These are phyloP conservation scores for Mus minutoides DNA, from an alignment of 2,797 vertebrate genomes.

Conservation along the genomic window DNA sequence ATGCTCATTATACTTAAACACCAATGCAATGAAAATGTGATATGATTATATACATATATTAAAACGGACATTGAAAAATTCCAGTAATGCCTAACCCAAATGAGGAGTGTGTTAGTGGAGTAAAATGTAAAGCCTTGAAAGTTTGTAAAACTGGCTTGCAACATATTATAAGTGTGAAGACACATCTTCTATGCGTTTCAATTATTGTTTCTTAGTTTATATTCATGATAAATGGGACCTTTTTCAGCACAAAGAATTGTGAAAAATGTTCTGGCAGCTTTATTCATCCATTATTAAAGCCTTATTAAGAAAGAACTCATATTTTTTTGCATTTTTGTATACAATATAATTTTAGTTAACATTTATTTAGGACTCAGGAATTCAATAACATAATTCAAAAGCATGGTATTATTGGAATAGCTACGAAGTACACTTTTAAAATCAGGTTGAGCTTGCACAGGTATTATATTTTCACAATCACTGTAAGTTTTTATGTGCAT, in stretches of 20 bases:
- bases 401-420: too few relatives aligned
- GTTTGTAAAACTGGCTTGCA: background rate
- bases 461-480: background rate
- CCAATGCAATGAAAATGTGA: background rate
- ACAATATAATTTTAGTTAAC: background rate
- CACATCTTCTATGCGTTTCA: background rate
- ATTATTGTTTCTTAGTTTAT: background rate
- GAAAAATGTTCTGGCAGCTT: background rate
- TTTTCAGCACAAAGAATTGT: background rate
- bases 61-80: background rate
- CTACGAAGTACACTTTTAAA: background rate
- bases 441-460: background rate
- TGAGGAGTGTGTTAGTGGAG: background rate
- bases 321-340: background rate
- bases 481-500: too few relatives aligned
- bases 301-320: background rate
- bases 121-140: background rate
- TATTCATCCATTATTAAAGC: background rate
- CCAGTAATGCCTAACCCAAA: background rate
- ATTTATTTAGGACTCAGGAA: background rate
- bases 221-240: background rate
- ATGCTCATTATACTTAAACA: background rate
- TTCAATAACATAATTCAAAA: too few relatives aligned
- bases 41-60: background rate
- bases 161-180: background rate